Evolutionary conservation across 2,113 vertebrate species (phyloP).

Genomic region (Microcebus ravelobensis): DNA sequence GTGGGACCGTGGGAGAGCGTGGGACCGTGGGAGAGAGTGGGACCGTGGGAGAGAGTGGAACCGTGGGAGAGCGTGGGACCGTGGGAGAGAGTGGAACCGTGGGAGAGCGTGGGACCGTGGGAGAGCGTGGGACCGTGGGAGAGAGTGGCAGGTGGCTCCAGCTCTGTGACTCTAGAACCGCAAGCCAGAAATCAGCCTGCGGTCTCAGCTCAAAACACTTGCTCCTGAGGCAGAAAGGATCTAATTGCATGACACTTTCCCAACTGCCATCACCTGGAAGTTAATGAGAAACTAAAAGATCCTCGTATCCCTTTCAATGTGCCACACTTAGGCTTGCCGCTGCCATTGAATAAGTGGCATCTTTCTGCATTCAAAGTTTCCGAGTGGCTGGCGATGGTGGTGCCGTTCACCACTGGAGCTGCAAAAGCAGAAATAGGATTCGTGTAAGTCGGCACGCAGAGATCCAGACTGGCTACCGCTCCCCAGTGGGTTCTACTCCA

Average conservation of each 20-base stretch:
- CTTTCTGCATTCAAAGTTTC: background rate
- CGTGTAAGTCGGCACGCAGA: background rate
- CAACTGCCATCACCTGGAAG: background rate
- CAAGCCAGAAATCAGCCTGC: background rate
- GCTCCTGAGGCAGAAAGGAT: background rate
- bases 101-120: no score
- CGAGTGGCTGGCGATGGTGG: background rate
- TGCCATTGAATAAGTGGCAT: background rate
- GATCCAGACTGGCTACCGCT: background rate
- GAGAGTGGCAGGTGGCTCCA: background rate
- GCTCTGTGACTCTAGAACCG: background rate
- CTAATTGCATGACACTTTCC: background rate
- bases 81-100: no score
- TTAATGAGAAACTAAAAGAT: slow-evolving; percentile 11
- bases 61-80: no score
- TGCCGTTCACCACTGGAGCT: background rate
- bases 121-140: no score
- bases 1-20: no score
- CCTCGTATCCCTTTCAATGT: background rate
- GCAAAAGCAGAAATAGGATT: background rate
- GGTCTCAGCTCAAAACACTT: background rate
- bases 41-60: no score
- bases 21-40: no score
- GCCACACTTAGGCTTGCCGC: background rate
- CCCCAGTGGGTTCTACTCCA: background rate